phyloP scores from a whole-genome alignment of 2,797 vertebrate species.

The Macrochelys suwanniensis region DNA sequence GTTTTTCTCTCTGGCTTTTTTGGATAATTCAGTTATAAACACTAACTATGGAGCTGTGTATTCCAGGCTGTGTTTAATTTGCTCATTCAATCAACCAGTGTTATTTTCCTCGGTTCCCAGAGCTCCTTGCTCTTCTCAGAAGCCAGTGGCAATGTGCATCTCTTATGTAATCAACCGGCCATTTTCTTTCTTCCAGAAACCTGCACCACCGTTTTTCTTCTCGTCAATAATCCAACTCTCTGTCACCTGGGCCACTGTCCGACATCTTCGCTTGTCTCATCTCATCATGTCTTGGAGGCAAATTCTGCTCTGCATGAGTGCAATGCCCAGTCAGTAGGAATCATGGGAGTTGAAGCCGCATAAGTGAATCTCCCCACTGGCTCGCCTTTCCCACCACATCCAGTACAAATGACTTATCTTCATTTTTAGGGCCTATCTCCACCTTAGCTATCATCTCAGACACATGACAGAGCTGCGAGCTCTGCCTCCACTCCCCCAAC shows the following conservation, averaged over 20 bases:
- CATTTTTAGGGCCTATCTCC: not conserved
- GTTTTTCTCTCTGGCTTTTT: not conserved
- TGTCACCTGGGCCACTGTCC: not conserved
- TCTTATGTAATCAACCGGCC: not conserved
- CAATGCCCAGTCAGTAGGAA: not conserved
- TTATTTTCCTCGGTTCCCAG: not conserved
- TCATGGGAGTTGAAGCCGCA: not conserved
- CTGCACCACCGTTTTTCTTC: not conserved
- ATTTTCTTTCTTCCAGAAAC: not conserved
- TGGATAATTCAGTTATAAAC: not conserved
- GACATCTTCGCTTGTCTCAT: not conserved
- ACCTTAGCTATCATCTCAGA: not conserved
- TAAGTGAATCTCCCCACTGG: not conserved
- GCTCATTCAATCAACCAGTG: not conserved
- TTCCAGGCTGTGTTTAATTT: not conserved
- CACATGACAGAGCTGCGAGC: not conserved
- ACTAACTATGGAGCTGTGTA: not conserved
- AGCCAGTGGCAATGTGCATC: fast-evolving
- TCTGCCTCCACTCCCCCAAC: not conserved
- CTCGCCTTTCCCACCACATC: not conserved
- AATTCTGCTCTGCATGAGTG: not conserved
- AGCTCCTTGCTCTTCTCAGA: not conserved
- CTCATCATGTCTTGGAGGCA: not conserved
- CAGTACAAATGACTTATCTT: not conserved
- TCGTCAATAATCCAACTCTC: not conserved